phyloP scores from a whole-genome alignment of 2,888 invertebrate genomes.

The Chloromyia formosa region DNA sequence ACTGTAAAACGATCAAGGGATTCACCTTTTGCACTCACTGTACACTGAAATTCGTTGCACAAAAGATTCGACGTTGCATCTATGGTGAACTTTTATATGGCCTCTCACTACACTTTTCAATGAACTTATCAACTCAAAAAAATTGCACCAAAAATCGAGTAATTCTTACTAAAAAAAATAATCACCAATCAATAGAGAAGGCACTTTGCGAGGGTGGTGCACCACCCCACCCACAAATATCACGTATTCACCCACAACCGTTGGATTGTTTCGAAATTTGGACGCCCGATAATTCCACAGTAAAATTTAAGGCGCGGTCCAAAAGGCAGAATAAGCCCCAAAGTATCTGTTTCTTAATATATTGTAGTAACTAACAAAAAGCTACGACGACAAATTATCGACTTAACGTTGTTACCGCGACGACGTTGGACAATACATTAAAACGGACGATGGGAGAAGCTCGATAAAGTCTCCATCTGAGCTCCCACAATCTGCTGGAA shows the following conservation, averaged over 20 bases:
- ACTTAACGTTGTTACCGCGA: constrained; percentile 41
- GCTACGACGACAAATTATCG: constrained; percentile 32
- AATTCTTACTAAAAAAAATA: background rate
- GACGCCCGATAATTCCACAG: background rate
- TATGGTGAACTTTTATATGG: constrained; percentile 23
- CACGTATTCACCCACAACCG: constrained; percentile 21
- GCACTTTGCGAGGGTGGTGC: background rate
- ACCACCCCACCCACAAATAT: background rate
- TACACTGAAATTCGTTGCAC: background rate
- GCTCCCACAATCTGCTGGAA: background rate
- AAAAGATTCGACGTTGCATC: background rate
- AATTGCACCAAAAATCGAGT: constrained; percentile 24
- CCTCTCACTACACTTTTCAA: constrained; percentile 20
- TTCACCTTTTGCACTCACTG: constrained; percentile 12
- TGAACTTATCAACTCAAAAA: background rate
- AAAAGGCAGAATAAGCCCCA: background rate
- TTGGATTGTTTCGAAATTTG: constrained; percentile 21
- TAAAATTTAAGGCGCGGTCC: constrained; percentile 41
- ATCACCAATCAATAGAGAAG: background rate
- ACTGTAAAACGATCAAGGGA: background rate
- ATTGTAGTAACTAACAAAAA: constrained; percentile 30
- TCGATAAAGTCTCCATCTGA: constrained; percentile 25
- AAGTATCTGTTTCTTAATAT: too few species aligned
- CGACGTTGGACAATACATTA: constrained; percentile 42
- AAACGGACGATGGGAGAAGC: constrained; percentile 23